A percentile compares a stretch with the other conserved stretches of the same genome.
Conservation (phyloP, 2,888 invertebrate species). For the Pegoplata infirma region DNA sequence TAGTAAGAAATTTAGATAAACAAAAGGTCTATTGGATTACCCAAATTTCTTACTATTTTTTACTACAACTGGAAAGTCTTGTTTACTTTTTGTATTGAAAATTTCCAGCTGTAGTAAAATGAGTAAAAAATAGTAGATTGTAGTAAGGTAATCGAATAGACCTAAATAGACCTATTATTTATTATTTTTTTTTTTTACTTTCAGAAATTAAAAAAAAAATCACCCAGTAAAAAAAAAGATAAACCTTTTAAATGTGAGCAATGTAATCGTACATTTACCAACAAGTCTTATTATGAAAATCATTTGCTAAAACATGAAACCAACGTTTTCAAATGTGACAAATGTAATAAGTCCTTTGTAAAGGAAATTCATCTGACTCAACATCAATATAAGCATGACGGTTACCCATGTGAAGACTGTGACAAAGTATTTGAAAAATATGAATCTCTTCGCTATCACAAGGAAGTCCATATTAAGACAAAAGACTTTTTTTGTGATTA, state of each 20-base stretch:
- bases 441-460: slow-evolving; percentile 68
- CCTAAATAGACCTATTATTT: no score
- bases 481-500: slow-evolving; percentile 40
- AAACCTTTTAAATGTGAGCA: slow-evolving; percentile 53
- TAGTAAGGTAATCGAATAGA: no score
- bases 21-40: no score
- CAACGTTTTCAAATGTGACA: slow-evolving; percentile 68
- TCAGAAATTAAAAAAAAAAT: neutral
- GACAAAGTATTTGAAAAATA: slow-evolving; percentile 68
- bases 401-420: slow-evolving; percentile 66
- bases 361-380: slow-evolving; percentile 66
- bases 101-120: no score
- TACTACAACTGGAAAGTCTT: no score
- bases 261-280: slow-evolving; percentile 47
- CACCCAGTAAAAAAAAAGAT: slow-evolving; percentile 27
- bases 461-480: slow-evolving; percentile 65
- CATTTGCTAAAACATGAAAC: slow-evolving; percentile 62
- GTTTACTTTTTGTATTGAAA: no score
- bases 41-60: no score
- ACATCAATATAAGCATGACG: slow-evolving; percentile 68
- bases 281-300: slow-evolving; percentile 48
- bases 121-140: no score
- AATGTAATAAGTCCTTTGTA: slow-evolving; percentile 66
- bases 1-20: no score
- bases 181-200: neutral